A percentile compares a stretch with the other conserved stretches of the same genome.
Evolutionary conservation across 1,140 invertebrate species (phyloP).

Genomic region (Schmidtea mediterranea): DNA sequence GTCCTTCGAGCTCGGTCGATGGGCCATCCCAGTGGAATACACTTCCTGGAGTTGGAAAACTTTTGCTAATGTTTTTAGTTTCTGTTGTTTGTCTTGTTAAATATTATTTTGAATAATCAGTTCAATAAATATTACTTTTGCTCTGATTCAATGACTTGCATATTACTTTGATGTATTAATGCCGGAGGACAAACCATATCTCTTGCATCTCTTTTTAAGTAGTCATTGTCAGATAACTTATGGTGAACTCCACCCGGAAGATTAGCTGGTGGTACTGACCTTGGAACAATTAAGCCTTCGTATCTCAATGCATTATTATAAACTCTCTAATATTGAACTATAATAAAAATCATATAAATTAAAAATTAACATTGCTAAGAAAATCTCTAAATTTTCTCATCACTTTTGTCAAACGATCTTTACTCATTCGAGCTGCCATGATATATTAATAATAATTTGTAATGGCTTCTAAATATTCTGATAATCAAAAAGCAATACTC

Average conservation of each 20-base stretch:
- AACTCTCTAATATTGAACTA: background rate
- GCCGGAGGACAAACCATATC: background rate
- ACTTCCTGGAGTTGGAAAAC: too few species aligned
- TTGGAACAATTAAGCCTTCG: background rate
- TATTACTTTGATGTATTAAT: background rate
- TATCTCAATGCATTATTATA: constrained; percentile 3
- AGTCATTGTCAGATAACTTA: background rate
- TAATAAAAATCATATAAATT: background rate
- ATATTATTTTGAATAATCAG: too few species aligned
- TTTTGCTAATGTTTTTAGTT: too few species aligned
- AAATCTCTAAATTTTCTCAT: background rate
- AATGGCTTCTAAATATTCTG: too few species aligned
- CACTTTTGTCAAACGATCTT: background rate
- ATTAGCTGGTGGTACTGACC: background rate
- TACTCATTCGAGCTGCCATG: background rate
- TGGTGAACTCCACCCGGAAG: background rate
- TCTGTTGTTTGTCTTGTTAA: too few species aligned
- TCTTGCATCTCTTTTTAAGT: background rate
- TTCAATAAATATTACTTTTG: too few species aligned
- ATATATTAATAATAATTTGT: too few species aligned
- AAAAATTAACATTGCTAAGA: background rate
- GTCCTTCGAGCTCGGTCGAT: too few species aligned
- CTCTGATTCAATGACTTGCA: background rate
- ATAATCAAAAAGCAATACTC: too few species aligned
- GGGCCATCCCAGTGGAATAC: too few species aligned